phyloP scores from a whole-genome alignment of 2,888 invertebrate genomes.

The Scaptomyza reducta region DNA sequence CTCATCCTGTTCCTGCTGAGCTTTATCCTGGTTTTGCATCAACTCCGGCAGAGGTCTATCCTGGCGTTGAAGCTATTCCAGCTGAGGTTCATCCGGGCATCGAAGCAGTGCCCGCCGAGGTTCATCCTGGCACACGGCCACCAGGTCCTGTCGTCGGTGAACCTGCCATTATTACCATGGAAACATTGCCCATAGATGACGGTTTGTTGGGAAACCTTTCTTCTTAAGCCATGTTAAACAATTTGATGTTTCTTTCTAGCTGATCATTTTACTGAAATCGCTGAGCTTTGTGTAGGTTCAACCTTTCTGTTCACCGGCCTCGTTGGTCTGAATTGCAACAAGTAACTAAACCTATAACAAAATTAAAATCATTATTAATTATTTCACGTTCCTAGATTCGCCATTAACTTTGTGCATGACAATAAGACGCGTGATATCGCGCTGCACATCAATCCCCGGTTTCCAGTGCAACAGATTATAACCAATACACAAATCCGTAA shows the following conservation, averaged over 20 bases:
- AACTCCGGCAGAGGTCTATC: slow-evolving; percentile 18
- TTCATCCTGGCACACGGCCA: slow-evolving; percentile 4
- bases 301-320: slow-evolving; percentile 81
- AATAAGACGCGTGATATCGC: slow-evolving; percentile 86
- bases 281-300: slow-evolving; percentile 75
- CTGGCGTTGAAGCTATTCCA: slow-evolving; percentile 14
- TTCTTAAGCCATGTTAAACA: background rate
- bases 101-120: background rate
- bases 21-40: slow-evolving; percentile 17
- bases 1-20: slow-evolving; percentile 12
- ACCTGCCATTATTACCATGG: slow-evolving; percentile 17
- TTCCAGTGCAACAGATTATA: slow-evolving; percentile 90
- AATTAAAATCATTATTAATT: background rate
- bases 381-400: slow-evolving; percentile 71
- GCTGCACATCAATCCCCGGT: slow-evolving; percentile 92
- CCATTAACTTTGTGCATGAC: slow-evolving; percentile 80
- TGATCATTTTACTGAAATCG: slow-evolving; percentile 50
- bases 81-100: slow-evolving; percentile 19
- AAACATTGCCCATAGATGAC: background rate
- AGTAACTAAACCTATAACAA: slow-evolving; percentile 56
- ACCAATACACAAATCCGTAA: slow-evolving; percentile 88
- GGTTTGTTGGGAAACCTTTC: background rate
- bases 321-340: slow-evolving; percentile 73
- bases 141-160: slow-evolving; percentile 5
- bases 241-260: background rate